Base-by-base conservation (phyloP, 2,113 vertebrate species). In the Opisthocomus hoazin region DNA sequence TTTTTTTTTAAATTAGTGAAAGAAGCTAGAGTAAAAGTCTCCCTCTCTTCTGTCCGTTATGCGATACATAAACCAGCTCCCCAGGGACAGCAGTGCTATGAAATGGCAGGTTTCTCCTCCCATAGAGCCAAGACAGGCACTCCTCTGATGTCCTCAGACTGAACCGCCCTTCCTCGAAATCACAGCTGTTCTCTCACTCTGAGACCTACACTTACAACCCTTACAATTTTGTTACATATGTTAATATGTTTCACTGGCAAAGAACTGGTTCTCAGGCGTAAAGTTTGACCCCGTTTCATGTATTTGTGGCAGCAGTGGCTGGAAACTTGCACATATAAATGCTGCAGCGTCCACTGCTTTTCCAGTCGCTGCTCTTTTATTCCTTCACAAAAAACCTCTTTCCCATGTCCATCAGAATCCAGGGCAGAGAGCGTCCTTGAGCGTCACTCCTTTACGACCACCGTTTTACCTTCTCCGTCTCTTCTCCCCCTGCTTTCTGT, bases 401-500 rank as follows among this genome's bases (percentile, higher is more conserved):
- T 24, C 21, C 8, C 6, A 37, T 0, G 3, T 20, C 53, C 20
- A 4, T 16, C 2, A 15, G 5, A 50, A 65, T 6, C 56, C 36
- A 7, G 26, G 53, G 26, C 3, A 41, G n/a, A 0, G 21, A 61
- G 69, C 27, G 4, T 1, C 65, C 82, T 5, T 5, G 11, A 27
- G 6, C 41, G 13, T 3, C 48, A 1, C 6, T 29, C 54, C 50
- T 79, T n/a, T 18, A 9, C 0, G 3, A 6, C 2, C 26, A 6
- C 27, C 32, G 1, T 54, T 30, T 17, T 7, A 5, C 20, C 24
- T 32, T 19, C 9, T 12, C 83, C 8, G 1, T 5, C 64, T 51
- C 76, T 32, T 18, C 73, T 21, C 58, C 58, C 4, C 1, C 51
- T 22, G n/a, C 46, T 50, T 12, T 15, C 90, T 19, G 3, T 14